Percentiles rank a stretch among this genome's conserved stretches.
Evolutionary conservation across 1,140 invertebrate species (phyloP).

Genomic region (Holotrichia oblita): DNA sequence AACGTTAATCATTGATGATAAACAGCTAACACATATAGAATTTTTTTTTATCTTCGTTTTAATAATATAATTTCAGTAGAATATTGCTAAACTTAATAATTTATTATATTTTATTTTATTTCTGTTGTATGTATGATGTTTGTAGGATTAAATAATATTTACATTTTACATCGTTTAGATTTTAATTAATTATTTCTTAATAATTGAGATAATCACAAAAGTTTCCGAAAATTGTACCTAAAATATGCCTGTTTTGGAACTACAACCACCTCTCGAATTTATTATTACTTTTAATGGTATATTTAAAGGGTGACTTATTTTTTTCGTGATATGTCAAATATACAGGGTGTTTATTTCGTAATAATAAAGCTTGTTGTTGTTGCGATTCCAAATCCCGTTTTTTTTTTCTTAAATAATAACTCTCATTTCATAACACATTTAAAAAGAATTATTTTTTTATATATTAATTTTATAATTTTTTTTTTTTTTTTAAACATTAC

Average conservation of each 20-base stretch:
- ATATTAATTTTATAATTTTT: not conserved
- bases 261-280: not conserved
- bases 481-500: not conserved
- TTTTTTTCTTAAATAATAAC: not conserved
- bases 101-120: not conserved
- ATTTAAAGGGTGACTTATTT: not conserved
- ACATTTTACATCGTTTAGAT: too few relatives aligned
- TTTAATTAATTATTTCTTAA: conserved; percentile 7
- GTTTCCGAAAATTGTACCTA: conserved; percentile 21
- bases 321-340: conserved; percentile 17
- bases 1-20: not conserved
- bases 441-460: not conserved
- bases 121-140: not conserved
- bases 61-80: not conserved
- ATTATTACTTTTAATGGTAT: not conserved
- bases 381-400: conserved; percentile 3
- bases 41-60: too few relatives aligned
- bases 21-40: not conserved
- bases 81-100: not conserved
- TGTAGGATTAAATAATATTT: too few relatives aligned
- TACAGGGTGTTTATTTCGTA: not conserved
- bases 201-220: conserved; percentile 38
- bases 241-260: not conserved
- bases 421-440: not conserved
- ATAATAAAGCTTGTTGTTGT: not conserved